Percentiles rank a stretch among this genome's conserved stretches.
Conservation (phyloP, 2,888 invertebrate genomes). For the Oxytorus armatus region DNA sequence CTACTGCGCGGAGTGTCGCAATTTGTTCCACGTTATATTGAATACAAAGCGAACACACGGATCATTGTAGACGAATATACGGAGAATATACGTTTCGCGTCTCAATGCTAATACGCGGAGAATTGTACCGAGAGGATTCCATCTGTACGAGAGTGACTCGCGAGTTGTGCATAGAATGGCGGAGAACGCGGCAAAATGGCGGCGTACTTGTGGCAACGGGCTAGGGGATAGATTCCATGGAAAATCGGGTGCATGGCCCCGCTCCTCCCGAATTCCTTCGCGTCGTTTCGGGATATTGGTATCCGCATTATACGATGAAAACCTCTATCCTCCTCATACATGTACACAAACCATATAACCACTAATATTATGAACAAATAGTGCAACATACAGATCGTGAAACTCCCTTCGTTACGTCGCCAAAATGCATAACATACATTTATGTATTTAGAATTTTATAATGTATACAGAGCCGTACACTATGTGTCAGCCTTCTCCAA, state of each 20-base stretch:
- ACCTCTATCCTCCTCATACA: constrained; percentile 25
- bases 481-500: no score
- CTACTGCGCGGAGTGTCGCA: no score
- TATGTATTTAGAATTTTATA: background rate
- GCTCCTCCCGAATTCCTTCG: constrained; percentile 54
- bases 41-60: no score
- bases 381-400: background rate
- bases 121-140: constrained; percentile 49
- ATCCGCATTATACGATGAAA: constrained; percentile 60
- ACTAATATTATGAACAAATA: background rate
- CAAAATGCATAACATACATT: constrained; percentile 1
- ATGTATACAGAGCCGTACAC: background rate
- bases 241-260: constrained; percentile 52
- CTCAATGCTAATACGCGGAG: constrained; percentile 5
- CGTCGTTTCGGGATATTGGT: constrained; percentile 64
- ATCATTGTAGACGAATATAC: constrained; percentile 7
- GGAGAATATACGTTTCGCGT: constrained; percentile 47
- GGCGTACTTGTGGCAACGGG: constrained; percentile 4
- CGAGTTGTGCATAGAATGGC: constrained; percentile 26
- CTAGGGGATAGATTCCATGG: constrained; percentile 54
- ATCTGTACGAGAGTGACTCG: constrained; percentile 48
- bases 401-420: background rate
- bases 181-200: constrained; percentile 42
- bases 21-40: no score
- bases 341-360: background rate